Evolutionary conservation across 2,888 invertebrate genomes (phyloP), one percentile per base, ranked within the genome.

Genomic region (Polydesmus complanatus): DNA sequence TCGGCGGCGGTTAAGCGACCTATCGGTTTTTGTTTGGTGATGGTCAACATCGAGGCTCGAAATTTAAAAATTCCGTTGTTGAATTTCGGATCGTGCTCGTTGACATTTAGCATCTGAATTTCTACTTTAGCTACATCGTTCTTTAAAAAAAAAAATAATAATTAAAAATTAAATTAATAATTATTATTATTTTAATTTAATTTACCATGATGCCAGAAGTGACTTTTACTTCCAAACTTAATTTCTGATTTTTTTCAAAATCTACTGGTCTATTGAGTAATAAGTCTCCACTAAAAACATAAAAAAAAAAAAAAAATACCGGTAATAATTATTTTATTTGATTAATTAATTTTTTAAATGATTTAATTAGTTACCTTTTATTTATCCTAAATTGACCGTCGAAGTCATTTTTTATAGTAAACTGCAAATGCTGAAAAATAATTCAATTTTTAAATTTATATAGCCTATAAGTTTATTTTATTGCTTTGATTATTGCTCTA

Each of bases 41-140:
- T 62, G 48, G 64, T 63, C 57, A 68, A 63, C 0, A 66, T 64
- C 1, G 67, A 63, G n/a, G 71, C 70, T 52, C 68, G 67, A 66
- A 93, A 92, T 75, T 90, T 89, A 74, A 92, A 93, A 73, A 88
- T 85, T 3, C 88, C 84, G 74, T 87, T 85, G 1, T 87, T 81
- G 77, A 93, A 93, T 61, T 89, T 80, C 0, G 93, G 93, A 73
- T 91, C 91, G 90, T 92, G 92, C 72, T 93, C 92, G 75, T 93
- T 93, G 8, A 90, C 87, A 73, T 92, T 86, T 67, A 84, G 77
- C 19, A 93, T 86, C 1, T 85, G 83, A 27, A 93, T 79, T 69
- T 86, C 85, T 2, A 92, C 82, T 5, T 83, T 80, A 0, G 90
- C 84, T 0, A 89, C 88, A 72, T 90, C 89, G 73, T 90, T 91